phyloP scores from a whole-genome alignment of 2,888 invertebrate genomes.

The Mallateleia sp. region DNA sequence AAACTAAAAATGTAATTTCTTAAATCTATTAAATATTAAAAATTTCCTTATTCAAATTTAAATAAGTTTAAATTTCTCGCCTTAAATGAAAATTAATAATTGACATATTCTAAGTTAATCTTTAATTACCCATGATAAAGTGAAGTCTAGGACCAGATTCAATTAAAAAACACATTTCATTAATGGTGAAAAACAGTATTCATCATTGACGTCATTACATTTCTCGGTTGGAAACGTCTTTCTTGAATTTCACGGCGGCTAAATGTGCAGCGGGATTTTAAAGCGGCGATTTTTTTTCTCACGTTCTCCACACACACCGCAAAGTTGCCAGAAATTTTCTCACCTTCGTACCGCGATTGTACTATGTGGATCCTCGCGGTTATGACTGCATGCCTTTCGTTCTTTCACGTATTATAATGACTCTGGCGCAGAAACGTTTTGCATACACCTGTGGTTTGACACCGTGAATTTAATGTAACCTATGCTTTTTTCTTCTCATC shows the following conservation, averaged over 20 bases:
- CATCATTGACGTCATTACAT: too few relatives aligned
- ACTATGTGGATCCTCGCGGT: slow-evolving; percentile 43
- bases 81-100: too few relatives aligned
- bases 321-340: slow-evolving; percentile 46
- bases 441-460: slow-evolving; percentile 57
- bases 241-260: slow-evolving; percentile 29
- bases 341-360: slow-evolving; percentile 51
- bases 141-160: too few relatives aligned
- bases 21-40: too few relatives aligned
- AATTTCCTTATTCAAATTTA: too few relatives aligned
- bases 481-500: slow-evolving; percentile 14
- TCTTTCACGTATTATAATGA: slow-evolving; percentile 54
- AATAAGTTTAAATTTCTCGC: too few relatives aligned
- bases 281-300: slow-evolving; percentile 20
- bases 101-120: too few relatives aligned
- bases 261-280: slow-evolving; percentile 27
- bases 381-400: slow-evolving; percentile 60
- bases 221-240: slow-evolving; percentile 10
- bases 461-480: slow-evolving; percentile 36
- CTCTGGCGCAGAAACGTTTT: slow-evolving; percentile 21
- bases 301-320: not conserved
- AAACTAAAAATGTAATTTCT: too few relatives aligned
- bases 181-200: too few relatives aligned
- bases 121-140: too few relatives aligned
- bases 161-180: too few relatives aligned